Conservation (phyloP, 1,140 invertebrate genomes). For the Zaprionus ornatus region DNA sequence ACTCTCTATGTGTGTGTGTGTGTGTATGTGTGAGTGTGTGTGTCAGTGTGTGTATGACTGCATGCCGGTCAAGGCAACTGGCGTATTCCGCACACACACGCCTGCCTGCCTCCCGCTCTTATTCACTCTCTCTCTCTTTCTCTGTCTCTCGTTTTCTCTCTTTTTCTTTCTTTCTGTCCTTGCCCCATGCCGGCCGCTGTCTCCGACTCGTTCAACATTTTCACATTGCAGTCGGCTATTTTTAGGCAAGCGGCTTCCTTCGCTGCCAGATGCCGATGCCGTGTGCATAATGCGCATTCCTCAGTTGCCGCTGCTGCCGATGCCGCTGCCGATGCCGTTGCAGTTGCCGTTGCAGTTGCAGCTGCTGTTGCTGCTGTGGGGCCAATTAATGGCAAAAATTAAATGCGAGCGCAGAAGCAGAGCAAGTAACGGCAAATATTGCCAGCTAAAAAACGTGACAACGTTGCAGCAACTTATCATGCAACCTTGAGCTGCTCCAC, state of each 20-base stretch:
- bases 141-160: neutral
- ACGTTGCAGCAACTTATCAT: conserved; percentile 41
- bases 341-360: neutral
- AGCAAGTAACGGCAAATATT: conserved; percentile 4
- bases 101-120: neutral
- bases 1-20: neutral
- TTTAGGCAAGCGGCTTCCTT: conserved; percentile 32
- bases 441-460: conserved; percentile 39
- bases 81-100: neutral
- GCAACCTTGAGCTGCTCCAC: conserved; percentile 32
- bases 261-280: conserved; percentile 1
- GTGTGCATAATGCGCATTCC: conserved; percentile 14
- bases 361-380: conserved; percentile 30
- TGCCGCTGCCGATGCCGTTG: conserved; percentile 22
- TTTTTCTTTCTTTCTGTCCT: neutral
- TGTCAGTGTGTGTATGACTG: conserved; percentile 25
- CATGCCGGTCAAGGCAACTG: conserved; percentile 68
- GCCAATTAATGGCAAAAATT: conserved; percentile 47
- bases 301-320: neutral
- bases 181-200: conserved; percentile 1
- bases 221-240: conserved; percentile 39
- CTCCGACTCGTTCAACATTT: conserved; percentile 28
- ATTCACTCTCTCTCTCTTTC: neutral
- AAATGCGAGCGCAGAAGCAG: conserved; percentile 31
- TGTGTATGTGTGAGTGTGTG: neutral